Evolutionary conservation across 2,113 vertebrate species (phyloP), one percentile per base, ranked within the genome.

Genomic region (Cettia cetti): DNA sequence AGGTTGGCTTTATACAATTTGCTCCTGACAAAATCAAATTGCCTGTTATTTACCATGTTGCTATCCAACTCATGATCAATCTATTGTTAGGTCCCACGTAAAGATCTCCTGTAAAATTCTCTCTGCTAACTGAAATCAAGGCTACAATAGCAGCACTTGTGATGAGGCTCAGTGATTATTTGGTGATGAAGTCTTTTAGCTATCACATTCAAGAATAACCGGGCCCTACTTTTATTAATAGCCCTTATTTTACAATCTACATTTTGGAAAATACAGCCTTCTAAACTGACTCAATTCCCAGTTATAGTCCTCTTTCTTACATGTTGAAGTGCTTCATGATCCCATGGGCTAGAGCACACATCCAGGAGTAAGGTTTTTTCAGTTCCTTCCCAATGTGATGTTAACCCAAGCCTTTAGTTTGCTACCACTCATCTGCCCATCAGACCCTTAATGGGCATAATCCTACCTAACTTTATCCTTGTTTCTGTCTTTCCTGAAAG

Each of bases 1-100:
- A 97, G 94, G 72, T 75, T 94, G 94, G 82, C 94, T 96, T 97
- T 94, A 96, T 94, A 92, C 91, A 95, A 95, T 97, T 97, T 97
- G 94, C 52, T 95, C 92, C 95, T 94, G 95, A 95, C 94, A 96
- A 97, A 97, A 95, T 94, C 96, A 96, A 97, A 97, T 96, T 96
- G 91, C 91, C 89, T 93, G 91, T 94, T 97, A 97, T 96, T 97
- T 96, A 95, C 96, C 89, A 92, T 96, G 94, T 96, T 97, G 92
- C 94, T 97, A 96, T 95, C 95, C 89, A 94, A 60, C 84, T 95
- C 95, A 89, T 96, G 95, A 97, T 97, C 96, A 97, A 95, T 95
- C 95, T 97, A 96, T 95, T 97, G 96, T 97, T 95, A 94, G 65
- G 57, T 89, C 78, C 89, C 83, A 94, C 53, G 71, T 89, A 94